Percentiles rank a stretch among this genome's conserved stretches.
Conservation (phyloP, 2,113 vertebrate species). For the Clarias batrachus region DNA sequence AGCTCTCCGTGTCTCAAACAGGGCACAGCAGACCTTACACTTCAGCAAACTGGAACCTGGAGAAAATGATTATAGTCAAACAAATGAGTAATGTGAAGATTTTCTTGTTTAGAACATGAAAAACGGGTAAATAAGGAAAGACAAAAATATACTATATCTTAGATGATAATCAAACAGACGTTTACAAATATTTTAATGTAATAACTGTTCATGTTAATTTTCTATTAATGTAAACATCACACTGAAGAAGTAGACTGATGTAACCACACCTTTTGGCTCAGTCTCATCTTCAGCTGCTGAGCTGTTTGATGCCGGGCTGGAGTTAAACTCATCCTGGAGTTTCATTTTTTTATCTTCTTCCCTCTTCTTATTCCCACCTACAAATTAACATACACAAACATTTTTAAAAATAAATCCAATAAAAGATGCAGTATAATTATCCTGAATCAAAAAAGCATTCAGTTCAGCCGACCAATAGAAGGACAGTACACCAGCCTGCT, state of each 20-base stretch:
- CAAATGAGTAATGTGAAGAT: neutral
- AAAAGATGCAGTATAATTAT: neutral
- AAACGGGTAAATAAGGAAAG: neutral
- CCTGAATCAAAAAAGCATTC: neutral
- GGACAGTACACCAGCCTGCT: neutral
- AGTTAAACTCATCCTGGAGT: constrained; percentile 71
- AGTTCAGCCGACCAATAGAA: neutral
- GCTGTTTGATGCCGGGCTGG: constrained; percentile 70
- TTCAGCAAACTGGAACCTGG: constrained; percentile 77
- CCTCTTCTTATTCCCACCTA: constrained; percentile 62
- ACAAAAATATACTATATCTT: neutral
- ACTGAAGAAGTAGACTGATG: constrained; percentile 40
- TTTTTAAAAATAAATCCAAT: neutral
- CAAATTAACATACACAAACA: neutral
- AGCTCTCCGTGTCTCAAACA: constrained; percentile 86
- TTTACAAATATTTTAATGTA: neutral
- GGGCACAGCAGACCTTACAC: constrained; percentile 85
- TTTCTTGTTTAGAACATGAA: neutral
- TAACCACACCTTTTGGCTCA: constrained; percentile 69
- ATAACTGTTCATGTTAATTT: neutral
- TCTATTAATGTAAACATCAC: neutral
- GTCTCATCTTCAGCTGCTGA: constrained; percentile 72
- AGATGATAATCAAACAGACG: neutral
- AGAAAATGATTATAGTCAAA: constrained; percentile 25
- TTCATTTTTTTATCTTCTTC: constrained; percentile 69